Evolutionary conservation across 2,113 vertebrate species (phyloP).

Genomic region (Eonycteris spelaea): DNA sequence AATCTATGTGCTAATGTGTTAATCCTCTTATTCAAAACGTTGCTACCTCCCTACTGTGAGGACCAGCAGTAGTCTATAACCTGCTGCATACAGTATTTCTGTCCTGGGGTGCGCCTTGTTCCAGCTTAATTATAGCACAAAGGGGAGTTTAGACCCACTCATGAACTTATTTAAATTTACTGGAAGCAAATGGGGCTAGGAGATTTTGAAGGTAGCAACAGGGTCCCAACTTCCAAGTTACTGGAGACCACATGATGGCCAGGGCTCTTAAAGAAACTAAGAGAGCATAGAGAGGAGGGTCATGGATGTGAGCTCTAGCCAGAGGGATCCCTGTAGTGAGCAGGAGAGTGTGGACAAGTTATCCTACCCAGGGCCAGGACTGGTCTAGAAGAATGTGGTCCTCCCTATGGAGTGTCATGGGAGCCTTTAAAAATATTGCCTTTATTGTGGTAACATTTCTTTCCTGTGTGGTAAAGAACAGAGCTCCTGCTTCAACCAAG

Average conservation of each 20-base stretch:
- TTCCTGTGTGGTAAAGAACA: not conserved
- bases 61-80: slow-evolving; percentile 63
- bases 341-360: not conserved
- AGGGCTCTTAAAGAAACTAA: not conserved
- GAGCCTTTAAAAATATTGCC: not conserved
- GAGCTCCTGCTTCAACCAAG: slow-evolving; percentile 8
- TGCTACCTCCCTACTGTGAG: slow-evolving; percentile 71
- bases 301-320: not conserved
- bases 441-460: not conserved
- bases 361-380: not conserved
- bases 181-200: slow-evolving; percentile 51
- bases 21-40: slow-evolving; percentile 77
- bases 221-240: slow-evolving; percentile 40
- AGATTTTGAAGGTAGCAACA: slow-evolving; percentile 43
- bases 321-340: not conserved
- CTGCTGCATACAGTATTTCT: slow-evolving; percentile 67
- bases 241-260: not conserved
- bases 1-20: slow-evolving; percentile 78
- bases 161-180: slow-evolving; percentile 68
- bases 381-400: not conserved
- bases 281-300: not conserved
- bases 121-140: slow-evolving; percentile 76
- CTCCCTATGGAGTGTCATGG: not conserved
- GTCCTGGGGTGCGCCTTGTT: slow-evolving; percentile 73
- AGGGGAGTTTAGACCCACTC: slow-evolving; percentile 70